phyloP scores from a whole-genome alignment of 2,888 invertebrate species.

The Cancer borealis region DNA sequence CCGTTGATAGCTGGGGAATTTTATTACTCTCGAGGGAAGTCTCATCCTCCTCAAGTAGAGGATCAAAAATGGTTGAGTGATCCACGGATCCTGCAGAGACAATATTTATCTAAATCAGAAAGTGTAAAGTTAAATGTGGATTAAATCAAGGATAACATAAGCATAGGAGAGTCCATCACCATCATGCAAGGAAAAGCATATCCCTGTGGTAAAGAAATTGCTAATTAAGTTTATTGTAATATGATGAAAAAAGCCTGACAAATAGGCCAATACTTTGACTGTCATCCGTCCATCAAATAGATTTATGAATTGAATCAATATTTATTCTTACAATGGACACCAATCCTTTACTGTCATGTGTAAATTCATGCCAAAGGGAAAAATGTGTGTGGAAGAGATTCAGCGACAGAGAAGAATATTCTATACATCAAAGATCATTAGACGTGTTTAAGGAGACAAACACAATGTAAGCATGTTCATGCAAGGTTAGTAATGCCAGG shows the following conservation, averaged over 20 bases:
- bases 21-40: conserved; percentile 64
- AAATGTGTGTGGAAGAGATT: conserved; percentile 23
- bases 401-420: not conserved
- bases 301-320: conserved; percentile 4
- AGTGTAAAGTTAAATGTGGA: not conserved
- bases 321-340: not conserved
- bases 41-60: conserved; percentile 65
- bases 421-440: not conserved
- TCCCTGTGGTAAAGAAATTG: conserved; percentile 60
- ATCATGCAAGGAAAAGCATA: conserved; percentile 61
- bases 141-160: conserved; percentile 30
- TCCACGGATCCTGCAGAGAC: conserved; percentile 69
- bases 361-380: not conserved
- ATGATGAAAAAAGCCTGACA: not conserved
- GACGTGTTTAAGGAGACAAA: not conserved
- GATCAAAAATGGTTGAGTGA: conserved; percentile 72
- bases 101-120: conserved; percentile 52
- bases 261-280: not conserved
- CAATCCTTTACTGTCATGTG: not conserved
- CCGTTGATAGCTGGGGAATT: conserved; percentile 64
- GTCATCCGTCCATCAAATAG: not conserved
- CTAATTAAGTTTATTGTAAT: conserved; percentile 11
- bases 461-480: conserved; percentile 60
- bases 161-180: conserved; percentile 64
- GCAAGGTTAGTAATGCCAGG: conserved; percentile 70